A percentile compares a stretch with the other conserved stretches of the same genome.
Evolutionary conservation across 2,113 vertebrate species (phyloP).

Genomic region (Lophius piscatorius): DNA sequence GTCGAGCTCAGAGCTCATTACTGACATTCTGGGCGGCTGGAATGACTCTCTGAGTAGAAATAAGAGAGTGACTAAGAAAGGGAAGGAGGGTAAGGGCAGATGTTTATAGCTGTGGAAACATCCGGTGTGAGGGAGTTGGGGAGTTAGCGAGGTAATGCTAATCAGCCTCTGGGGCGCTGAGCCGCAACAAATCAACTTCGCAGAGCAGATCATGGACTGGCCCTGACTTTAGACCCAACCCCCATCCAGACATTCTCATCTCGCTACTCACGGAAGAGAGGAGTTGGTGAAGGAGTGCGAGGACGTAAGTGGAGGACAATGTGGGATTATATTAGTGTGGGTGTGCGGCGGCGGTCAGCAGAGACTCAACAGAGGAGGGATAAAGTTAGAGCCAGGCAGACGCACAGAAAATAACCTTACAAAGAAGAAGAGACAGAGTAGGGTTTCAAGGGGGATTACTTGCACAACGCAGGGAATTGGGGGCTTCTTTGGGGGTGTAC

Average conservation of each 20-base stretch:
- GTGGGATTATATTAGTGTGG: conserved; percentile 29
- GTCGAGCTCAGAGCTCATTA: conserved; percentile 55
- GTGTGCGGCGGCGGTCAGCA: too few relatives aligned
- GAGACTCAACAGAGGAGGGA: conserved; percentile 10
- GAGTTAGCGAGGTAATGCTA: conserved; percentile 68
- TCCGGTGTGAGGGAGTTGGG: conserved; percentile 60
- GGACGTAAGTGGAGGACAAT: conserved; percentile 19
- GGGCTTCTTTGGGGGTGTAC: too few relatives aligned
- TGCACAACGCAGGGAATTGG: too few relatives aligned
- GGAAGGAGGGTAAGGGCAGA: conserved; percentile 27
- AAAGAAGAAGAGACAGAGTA: conserved; percentile 11
- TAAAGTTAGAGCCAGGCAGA: conserved; percentile 6
- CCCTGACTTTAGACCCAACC: conserved; percentile 69
- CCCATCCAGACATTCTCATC: conserved; percentile 67
- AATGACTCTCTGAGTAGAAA: conserved; percentile 38
- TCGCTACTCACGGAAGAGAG: conserved; percentile 48
- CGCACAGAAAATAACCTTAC: conserved; percentile 10
- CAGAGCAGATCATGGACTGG: conserved; percentile 66
- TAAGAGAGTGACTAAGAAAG: conserved; percentile 35
- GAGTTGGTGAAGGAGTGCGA: conserved; percentile 34
- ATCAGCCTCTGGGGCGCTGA: conserved; percentile 69
- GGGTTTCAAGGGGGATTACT: too few relatives aligned
- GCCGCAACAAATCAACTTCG: conserved; percentile 74
- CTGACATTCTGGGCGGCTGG: conserved; percentile 42
- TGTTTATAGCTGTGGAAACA: conserved; percentile 14